phyloP scores from a whole-genome alignment of 1,140 invertebrate genomes.

The Aphaenogaster floridana region DNA sequence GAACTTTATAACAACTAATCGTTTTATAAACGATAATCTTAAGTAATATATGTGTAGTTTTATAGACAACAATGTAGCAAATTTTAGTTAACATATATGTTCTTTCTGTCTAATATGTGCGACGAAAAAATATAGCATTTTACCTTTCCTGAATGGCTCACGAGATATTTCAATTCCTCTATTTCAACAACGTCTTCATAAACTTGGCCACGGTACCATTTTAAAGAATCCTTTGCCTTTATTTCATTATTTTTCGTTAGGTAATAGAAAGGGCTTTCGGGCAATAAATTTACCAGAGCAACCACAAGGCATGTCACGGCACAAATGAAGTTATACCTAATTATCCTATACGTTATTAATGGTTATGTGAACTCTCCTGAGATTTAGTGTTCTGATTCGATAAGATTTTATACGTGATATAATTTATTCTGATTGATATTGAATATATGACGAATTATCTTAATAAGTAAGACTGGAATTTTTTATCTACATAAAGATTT shows the following conservation, averaged over 20 bases:
- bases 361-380: neutral
- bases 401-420: neutral
- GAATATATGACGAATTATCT: neutral
- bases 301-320: conserved; percentile 86
- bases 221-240: conserved; percentile 88
- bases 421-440: neutral
- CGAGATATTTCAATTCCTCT: conserved; percentile 83
- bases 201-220: conserved; percentile 89
- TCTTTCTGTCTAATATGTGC: neutral
- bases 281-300: conserved; percentile 88
- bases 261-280: conserved; percentile 89
- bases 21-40: neutral
- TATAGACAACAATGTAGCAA: neutral
- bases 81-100: neutral
- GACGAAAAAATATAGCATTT: neutral
- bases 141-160: conserved; percentile 48
- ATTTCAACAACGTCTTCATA: conserved; percentile 86
- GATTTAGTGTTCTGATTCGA: neutral
- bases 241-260: conserved; percentile 72
- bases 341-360: conserved; percentile 31
- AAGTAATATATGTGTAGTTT: neutral
- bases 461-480: neutral
- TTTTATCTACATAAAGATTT: too few species aligned
- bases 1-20: neutral
- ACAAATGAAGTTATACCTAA: conserved; percentile 87